Evolutionary conservation across 2,797 vertebrate genomes (phyloP).

Genomic region (Alcedo atthis): DNA sequence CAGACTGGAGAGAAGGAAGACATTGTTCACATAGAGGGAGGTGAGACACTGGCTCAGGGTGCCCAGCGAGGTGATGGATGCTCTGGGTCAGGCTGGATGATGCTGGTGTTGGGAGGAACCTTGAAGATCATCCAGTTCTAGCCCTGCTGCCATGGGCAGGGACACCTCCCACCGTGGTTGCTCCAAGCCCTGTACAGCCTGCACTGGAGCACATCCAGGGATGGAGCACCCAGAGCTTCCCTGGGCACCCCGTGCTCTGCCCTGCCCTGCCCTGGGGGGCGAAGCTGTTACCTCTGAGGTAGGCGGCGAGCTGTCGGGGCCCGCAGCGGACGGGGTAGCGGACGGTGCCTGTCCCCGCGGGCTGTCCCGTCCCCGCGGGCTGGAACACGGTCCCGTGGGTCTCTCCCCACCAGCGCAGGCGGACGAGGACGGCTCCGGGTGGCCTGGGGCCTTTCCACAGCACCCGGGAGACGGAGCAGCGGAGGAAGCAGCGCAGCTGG

Average conservation of each 20-base stretch:
- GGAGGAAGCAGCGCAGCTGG: constrained; percentile 89
- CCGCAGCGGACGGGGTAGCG: constrained; percentile 91
- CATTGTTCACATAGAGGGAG: rapidly evolving
- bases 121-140: too few species aligned
- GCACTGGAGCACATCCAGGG: too few species aligned
- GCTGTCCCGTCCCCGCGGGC: constrained; percentile 82
- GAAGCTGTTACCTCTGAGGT: constrained; percentile 85
- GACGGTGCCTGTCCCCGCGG: constrained; percentile 81
- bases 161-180: too few species aligned
- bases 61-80: background rate
- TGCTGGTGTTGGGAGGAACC: too few species aligned
- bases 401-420: constrained; percentile 96
- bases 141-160: too few species aligned
- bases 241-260: too few species aligned
- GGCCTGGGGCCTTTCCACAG: constrained; percentile 86
- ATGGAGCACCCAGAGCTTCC: too few species aligned
- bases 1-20: background rate
- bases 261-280: background rate
- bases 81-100: too few species aligned
- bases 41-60: background rate
- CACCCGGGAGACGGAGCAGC: constrained; percentile 83
- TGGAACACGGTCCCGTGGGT: constrained; percentile 87
- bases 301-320: constrained; percentile 91
- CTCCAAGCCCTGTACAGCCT: too few species aligned
- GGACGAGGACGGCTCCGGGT: constrained; percentile 78